Conservation (phyloP, 2,888 invertebrate genomes). For the Plemyria rubiginata region DNA sequence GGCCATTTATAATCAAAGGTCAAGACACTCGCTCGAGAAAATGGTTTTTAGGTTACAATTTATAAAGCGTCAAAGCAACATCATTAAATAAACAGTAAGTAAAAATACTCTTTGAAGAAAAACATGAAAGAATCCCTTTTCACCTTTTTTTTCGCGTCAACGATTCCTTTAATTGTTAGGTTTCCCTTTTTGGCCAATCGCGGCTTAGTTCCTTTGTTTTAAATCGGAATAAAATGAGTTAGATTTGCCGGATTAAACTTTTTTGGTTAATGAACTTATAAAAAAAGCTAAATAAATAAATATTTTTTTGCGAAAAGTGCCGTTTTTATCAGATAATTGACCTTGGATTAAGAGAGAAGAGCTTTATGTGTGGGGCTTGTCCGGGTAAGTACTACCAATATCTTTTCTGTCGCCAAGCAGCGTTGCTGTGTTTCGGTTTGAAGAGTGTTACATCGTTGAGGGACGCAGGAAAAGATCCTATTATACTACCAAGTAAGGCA, state of each 20-base stretch:
- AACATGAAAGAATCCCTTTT: conserved; percentile 44
- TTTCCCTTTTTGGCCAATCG: conserved; percentile 48
- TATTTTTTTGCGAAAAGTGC: too few relatives aligned
- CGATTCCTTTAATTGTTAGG: conserved; percentile 59
- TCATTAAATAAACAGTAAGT: conserved; percentile 40
- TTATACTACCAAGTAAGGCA: too few relatives aligned
- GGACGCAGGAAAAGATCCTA: too few relatives aligned
- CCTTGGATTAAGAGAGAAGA: too few relatives aligned
- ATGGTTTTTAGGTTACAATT: conserved; percentile 22
- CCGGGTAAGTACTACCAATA: too few relatives aligned
- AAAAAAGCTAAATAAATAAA: too few relatives aligned
- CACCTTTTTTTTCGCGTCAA: conserved; percentile 52
- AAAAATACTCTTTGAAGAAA: conserved; percentile 41
- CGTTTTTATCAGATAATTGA: too few relatives aligned
- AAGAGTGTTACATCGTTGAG: too few relatives aligned
- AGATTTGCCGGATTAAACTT: not conserved
- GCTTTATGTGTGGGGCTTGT: too few relatives aligned
- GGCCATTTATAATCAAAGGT: conserved; percentile 24
- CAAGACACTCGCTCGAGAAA: conserved; percentile 11
- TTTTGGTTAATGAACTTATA: too few relatives aligned
- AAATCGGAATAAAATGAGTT: not conserved
- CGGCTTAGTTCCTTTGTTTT: conserved; percentile 33
- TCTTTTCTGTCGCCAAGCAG: too few relatives aligned
- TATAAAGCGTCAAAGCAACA: conserved; percentile 35
- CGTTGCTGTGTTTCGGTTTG: too few relatives aligned